Base-by-base conservation (phyloP, 2,888 invertebrate genomes). In the Miltochrista miniata region DNA sequence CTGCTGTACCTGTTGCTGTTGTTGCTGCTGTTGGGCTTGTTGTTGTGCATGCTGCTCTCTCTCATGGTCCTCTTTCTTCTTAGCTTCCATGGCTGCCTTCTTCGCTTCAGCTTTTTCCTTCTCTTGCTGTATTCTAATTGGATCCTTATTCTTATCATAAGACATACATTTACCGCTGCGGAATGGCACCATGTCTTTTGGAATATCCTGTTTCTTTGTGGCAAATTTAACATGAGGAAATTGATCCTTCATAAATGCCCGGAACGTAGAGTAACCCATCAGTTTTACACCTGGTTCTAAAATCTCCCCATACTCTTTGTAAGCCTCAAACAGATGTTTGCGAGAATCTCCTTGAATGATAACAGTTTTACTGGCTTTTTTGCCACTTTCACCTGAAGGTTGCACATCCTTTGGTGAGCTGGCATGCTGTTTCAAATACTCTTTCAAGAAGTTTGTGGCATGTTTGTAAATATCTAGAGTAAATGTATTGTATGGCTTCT, bases 241-340 rank as follows among this genome's bases (percentile, higher is more conserved):
- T 74, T 96, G 96, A 68, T 95, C 95, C 75, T 95, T 96, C 94
- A 96, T 95, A 74, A 96, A 96, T 67, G 95, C 94, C 57, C 96
- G 90, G 85, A 96, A 96, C 9, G 96, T 96, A 1, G 96, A 95
- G 70, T 96, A 96, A 0, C 96, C 96, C 95, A 96, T 95, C 12
- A 95, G 85, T 81, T 96, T 96, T 11, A 95, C 93, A 47, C 94
- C 93, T 0, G 95, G 94, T 68, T 95, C 94, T 45, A 94, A 81
- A 59, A 94, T 93, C 74, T 94, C 94, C 56, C 95, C 95, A 73
- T 95, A 95, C 66, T 95, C 94, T 70, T 94, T 94, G 74, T 96
- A 96, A 37, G 94, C 94, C 70, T 95, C 95, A 65, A 96, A 96
- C 34, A 96, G 88, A 72, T 95, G 95, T 83, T 95, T 95, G 55